phyloP scores from a whole-genome alignment of 1,140 invertebrate genomes.

The Micrasema minimum region DNA sequence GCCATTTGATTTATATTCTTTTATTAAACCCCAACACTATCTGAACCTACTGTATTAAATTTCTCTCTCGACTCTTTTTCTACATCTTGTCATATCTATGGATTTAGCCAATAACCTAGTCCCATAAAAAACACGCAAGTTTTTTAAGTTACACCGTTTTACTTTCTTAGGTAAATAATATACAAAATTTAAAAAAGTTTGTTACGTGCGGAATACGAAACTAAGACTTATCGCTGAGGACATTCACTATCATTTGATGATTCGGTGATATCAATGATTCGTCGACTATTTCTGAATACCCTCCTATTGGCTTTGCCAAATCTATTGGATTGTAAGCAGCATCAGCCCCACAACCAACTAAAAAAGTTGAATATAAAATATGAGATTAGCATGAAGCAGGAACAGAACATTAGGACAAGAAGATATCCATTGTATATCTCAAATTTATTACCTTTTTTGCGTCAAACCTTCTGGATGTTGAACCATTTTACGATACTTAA shows the following conservation, averaged over 20 bases:
- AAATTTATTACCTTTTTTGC: constrained; percentile 44
- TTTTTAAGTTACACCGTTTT: not conserved
- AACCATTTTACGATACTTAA: too few relatives aligned
- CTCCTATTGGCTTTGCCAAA: constrained; percentile 36
- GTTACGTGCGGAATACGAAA: constrained; percentile 44
- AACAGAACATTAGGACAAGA: too few relatives aligned
- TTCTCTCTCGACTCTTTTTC: too few relatives aligned
- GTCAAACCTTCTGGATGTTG: constrained; percentile 47
- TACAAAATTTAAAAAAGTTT: constrained; percentile 31
- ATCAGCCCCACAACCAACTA: constrained; percentile 51
- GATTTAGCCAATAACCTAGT: too few relatives aligned
- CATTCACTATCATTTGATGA: constrained; percentile 45
- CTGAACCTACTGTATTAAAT: too few relatives aligned
- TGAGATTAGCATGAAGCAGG: too few relatives aligned
- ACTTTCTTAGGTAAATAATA: not conserved
- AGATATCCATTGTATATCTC: too few relatives aligned
- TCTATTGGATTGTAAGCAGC: constrained; percentile 43
- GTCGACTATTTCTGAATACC: constrained; percentile 45
- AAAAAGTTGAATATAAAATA: constrained; percentile 23
- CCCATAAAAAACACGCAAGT: not conserved
- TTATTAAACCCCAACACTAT: too few relatives aligned
- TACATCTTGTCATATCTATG: too few relatives aligned
- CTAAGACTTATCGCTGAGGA: constrained; percentile 47
- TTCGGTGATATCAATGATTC: too few relatives aligned
- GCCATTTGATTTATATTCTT: too few relatives aligned